Conservation (phyloP, 30 jellyfish, hydroid and myxozoan species). For the Pseudorhiza aurosa region DNA sequence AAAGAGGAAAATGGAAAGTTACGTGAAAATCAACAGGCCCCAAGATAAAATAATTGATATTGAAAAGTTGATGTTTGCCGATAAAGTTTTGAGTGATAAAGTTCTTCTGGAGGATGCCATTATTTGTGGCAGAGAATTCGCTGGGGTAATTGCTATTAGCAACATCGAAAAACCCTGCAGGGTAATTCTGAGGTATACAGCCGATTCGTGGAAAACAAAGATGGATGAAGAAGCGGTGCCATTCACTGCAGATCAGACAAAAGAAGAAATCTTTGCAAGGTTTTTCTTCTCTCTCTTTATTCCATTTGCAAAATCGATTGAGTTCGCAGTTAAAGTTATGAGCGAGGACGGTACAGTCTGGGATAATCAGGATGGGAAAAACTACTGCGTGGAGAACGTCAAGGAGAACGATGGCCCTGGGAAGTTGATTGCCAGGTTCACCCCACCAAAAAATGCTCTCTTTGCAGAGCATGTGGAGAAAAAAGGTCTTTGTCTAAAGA, state of each 20-base stretch:
- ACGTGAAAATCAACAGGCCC: background rate
- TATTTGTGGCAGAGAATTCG: constrained; percentile 25
- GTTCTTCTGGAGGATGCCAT: constrained; percentile 12
- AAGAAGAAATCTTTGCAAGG: background rate
- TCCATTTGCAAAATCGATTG: constrained; percentile 28
- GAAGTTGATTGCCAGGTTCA: constrained; percentile 7
- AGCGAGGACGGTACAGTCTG: constrained; percentile 48
- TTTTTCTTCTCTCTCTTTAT: constrained; percentile 20
- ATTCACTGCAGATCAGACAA: background rate
- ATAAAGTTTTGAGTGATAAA: background rate
- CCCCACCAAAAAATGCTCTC: constrained; percentile 6
- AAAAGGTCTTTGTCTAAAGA: constrained; percentile 3
- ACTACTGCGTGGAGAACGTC: constrained; percentile 31
- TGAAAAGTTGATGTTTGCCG: constrained; percentile 12
- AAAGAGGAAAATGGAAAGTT: background rate
- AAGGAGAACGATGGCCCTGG: constrained; percentile 11
- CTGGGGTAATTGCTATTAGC: constrained; percentile 16
- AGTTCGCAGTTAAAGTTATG: constrained; percentile 56
- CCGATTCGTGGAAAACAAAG: constrained; percentile 43
- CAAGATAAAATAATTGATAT: constrained; percentile 1
- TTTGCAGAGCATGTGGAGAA: background rate
- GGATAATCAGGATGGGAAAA: constrained; percentile 71
- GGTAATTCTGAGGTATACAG: constrained; percentile 25
- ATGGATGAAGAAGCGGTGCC: constrained; percentile 31
- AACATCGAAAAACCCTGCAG: background rate